A percentile compares a stretch with the other conserved stretches of the same genome.
phyloP scores from a whole-genome alignment of 2,888 invertebrate genomes.

The Heliconius charithonia region DNA sequence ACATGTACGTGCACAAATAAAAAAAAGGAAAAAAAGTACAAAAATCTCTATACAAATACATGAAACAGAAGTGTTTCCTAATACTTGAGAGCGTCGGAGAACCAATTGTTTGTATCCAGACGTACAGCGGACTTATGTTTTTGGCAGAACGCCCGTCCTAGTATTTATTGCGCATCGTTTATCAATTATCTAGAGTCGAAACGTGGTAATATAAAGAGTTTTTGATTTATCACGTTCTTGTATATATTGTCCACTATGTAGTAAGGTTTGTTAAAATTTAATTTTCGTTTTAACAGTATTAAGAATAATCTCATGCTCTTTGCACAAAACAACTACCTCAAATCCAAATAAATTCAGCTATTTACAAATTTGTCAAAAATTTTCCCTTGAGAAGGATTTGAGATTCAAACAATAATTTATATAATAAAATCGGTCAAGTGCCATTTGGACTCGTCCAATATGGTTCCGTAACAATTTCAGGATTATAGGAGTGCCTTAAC shows the following conservation, averaged over 20 bases:
- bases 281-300: too few relatives aligned
- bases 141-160: slow-evolving; percentile 46
- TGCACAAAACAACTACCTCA: too few relatives aligned
- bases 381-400: too few relatives aligned
- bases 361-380: too few relatives aligned
- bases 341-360: too few relatives aligned
- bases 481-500: too few relatives aligned
- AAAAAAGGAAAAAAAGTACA: slow-evolving; percentile 9
- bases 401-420: too few relatives aligned
- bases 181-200: slow-evolving; percentile 49
- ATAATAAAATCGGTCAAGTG: too few relatives aligned
- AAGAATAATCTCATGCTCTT: too few relatives aligned
- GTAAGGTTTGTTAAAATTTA: not conserved
- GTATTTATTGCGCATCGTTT: slow-evolving; percentile 51
- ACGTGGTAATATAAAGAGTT: slow-evolving; percentile 42
- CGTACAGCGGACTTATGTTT: slow-evolving; percentile 47
- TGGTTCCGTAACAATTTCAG: too few relatives aligned
- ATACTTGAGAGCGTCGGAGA: slow-evolving; percentile 43
- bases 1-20: not conserved
- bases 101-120: slow-evolving; percentile 48
- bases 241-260: not conserved
- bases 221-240: slow-evolving; percentile 35
- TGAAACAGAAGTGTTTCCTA: slow-evolving; percentile 36
- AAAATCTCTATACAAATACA: slow-evolving; percentile 19
- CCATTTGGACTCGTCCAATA: too few relatives aligned